Base-by-base conservation (phyloP, 1,140 invertebrate species). In the Microvelia longipes region DNA sequence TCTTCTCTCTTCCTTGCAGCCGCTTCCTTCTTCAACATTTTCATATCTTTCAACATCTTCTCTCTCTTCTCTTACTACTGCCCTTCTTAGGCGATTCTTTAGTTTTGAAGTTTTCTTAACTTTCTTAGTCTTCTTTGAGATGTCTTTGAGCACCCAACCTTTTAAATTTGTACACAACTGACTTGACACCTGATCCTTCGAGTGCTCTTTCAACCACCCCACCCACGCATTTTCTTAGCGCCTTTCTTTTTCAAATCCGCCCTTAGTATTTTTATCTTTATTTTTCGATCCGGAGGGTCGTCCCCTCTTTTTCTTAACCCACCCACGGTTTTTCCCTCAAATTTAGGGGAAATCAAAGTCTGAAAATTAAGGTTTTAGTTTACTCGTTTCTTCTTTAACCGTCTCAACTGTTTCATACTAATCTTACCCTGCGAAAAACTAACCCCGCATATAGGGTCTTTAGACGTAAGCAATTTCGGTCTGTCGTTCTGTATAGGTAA, bases 381-480 rank as follows among this genome's bases (percentile, higher is more conserved):
- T 70, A 11, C 28, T 11, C n/a, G 69, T 70, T 67, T 70, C 69
- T 67, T 70, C 27, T 25, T 62, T 66, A 19, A 70, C 64, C 19
- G 69, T 66, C 0, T 28, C 19, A 11, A 66, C 28, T 1, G 69
- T 70, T 66, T 70, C 69, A 35, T 70, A 70, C 29, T 70, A 50
- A 70, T 70, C 1, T 27, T 1, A 15, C 69, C 69, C 25, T 70
- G 35, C 25, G 66, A 28, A 35, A 70, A 70, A 50, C 63, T 66
- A 66, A 70, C 66, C 1, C 69, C 69, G 27, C 69, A 70, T 2
- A 70, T 70, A 11, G 28, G n/a, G n/a, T n/a, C n/a, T n/a, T n/a
- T n/a, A n/a, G n/a, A n/a, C n/a, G n/a, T n/a, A n/a, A n/a, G n/a
- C n/a, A n/a, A n/a, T n/a, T n/a, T n/a, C n/a, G n/a, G n/a, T n/a